Conservation (phyloP, 2,888 invertebrate species). For the Drosophila paramelanica region DNA sequence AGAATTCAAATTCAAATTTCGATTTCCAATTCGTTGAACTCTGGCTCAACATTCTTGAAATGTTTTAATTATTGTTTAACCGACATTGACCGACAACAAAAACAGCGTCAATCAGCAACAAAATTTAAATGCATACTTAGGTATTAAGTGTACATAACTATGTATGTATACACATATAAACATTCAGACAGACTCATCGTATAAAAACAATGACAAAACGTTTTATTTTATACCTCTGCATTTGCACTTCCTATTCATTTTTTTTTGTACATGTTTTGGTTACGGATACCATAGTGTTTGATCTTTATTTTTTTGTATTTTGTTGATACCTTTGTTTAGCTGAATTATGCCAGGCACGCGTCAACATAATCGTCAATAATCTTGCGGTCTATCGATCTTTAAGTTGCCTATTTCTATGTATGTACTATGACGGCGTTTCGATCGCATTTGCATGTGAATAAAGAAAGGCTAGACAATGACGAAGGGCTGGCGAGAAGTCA, state of each 20-base stretch:
- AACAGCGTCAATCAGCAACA: slow-evolving; percentile 38
- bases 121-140: slow-evolving; percentile 48
- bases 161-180: not conserved
- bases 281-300: slow-evolving; percentile 44
- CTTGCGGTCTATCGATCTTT: slow-evolving; percentile 39
- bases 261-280: slow-evolving; percentile 47
- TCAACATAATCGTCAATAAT: slow-evolving; percentile 61
- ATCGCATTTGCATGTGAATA: slow-evolving; percentile 51
- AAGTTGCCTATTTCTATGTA: slow-evolving; percentile 48
- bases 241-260: slow-evolving; percentile 73
- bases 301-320: slow-evolving; percentile 31
- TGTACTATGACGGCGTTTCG: slow-evolving; percentile 27
- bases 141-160: slow-evolving; percentile 39
- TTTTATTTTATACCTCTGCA: slow-evolving; percentile 40
- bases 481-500: slow-evolving; percentile 21
- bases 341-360: slow-evolving; percentile 64
- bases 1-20: slow-evolving; percentile 45
- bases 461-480: slow-evolving; percentile 48
- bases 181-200: slow-evolving; percentile 3
- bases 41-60: slow-evolving; percentile 50
- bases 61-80: slow-evolving; percentile 67
- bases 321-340: slow-evolving; percentile 17
- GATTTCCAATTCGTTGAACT: slow-evolving; percentile 61
- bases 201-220: slow-evolving; percentile 71
- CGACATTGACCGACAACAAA: slow-evolving; percentile 66